Conservation (phyloP, 2,113 vertebrate genomes). For the Meleagris gallopavo region DNA sequence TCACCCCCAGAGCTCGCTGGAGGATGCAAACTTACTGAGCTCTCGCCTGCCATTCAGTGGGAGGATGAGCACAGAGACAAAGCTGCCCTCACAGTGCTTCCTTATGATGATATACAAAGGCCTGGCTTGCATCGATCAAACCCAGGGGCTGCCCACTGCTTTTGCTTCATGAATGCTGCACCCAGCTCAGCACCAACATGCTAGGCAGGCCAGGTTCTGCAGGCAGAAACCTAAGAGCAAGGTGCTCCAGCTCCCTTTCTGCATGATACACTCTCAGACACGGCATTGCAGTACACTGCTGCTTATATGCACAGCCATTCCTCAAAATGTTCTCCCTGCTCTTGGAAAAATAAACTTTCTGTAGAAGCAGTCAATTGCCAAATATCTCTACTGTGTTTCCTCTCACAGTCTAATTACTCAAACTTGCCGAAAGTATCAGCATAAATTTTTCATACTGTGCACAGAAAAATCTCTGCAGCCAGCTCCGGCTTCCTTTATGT, state of each 20-base stretch:
- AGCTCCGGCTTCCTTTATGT: background rate
- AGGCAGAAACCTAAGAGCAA: background rate
- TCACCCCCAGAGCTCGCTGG: fast-evolving
- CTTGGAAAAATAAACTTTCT: background rate
- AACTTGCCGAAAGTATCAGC: background rate
- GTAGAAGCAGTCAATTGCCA: background rate
- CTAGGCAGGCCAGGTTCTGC: background rate
- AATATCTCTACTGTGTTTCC: background rate
- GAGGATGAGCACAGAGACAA: background rate
- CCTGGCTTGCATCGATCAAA: background rate
- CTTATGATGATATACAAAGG: background rate
- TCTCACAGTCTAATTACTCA: background rate
- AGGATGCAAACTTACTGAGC: background rate
- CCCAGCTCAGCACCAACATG: fast-evolving
- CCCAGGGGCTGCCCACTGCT: background rate
- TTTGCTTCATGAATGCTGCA: background rate
- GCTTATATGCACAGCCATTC: background rate
- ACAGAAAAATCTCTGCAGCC: background rate
- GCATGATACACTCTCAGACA: background rate
- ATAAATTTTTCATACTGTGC: background rate
- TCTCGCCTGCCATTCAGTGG: background rate
- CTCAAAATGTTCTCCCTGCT: background rate
- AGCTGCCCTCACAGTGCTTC: background rate
- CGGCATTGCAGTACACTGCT: background rate
- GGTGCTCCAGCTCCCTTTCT: background rate